A percentile compares a stretch with the other conserved stretches of the same genome.
These are phyloP conservation scores for Neogale vison DNA, from an alignment of 2,113 vertebrate species.

Conservation along the genomic window DNA sequence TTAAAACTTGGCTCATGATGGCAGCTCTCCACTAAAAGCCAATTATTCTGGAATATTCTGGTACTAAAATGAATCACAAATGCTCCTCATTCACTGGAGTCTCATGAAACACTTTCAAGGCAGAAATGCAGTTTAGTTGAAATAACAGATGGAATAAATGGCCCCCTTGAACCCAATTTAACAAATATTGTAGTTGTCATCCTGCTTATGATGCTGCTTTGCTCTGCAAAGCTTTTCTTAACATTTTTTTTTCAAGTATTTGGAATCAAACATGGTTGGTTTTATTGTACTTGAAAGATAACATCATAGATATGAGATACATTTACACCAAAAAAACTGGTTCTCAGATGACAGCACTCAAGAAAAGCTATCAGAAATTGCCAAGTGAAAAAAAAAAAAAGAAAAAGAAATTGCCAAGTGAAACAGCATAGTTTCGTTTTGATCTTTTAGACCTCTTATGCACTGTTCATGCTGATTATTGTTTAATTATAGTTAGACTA, in stretches of 20 bases:
- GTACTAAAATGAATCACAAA: slow-evolving; percentile 62
- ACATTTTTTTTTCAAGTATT: background rate
- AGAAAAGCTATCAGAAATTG: background rate
- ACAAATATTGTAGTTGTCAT: slow-evolving; percentile 57
- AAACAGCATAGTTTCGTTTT: background rate
- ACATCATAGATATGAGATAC: background rate
- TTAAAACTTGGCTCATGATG: slow-evolving; percentile 69
- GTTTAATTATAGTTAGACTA: background rate
- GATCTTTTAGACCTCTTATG: background rate
- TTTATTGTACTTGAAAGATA: background rate
- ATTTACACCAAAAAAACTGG: background rate
- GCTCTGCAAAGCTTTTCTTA: slow-evolving; percentile 54
- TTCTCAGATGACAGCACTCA: background rate
- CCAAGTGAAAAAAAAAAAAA: background rate
- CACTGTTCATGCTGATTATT: background rate
- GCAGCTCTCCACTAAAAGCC: slow-evolving; percentile 61
- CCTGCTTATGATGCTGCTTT: slow-evolving; percentile 55
- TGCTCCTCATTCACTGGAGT: slow-evolving; percentile 53
- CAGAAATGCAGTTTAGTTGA: slow-evolving; percentile 71
- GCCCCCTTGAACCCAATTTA: slow-evolving; percentile 66
- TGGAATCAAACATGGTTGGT: background rate
- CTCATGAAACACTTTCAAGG: slow-evolving; percentile 71
- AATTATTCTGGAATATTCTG: slow-evolving; percentile 62
- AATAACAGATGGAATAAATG: slow-evolving; percentile 76
- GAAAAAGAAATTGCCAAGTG: background rate